Base-by-base conservation (phyloP, 2,888 invertebrate genomes). In the Drosophila atripex region DNA sequence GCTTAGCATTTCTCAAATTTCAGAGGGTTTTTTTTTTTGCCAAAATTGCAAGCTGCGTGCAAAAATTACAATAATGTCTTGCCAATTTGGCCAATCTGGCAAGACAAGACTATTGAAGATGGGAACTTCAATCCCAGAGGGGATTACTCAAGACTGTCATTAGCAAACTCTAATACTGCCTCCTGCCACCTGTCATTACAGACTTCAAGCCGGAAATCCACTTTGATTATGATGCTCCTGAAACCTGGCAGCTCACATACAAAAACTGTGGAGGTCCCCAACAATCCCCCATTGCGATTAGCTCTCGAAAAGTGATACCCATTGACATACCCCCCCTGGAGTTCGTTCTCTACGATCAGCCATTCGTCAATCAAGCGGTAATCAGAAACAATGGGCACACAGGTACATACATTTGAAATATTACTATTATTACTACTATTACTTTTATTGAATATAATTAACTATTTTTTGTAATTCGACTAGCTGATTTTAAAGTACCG, bases 361-460 rank as follows among this genome's bases (percentile, higher is more conserved):
- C 74, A 8, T 91, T 95, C 18, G 93, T 93, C 1, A 93, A 93
- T 7, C 93, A 94, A 0, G 88, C 95, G 6, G 92, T 92, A 12
- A 90, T 94, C 45, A 93, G 92, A 35, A 95, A 95, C 79, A 95
- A 94, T 83, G 95, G 95, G n/a, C 94, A 95, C 88, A 94, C 95
- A 75, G 77, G 79, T 39, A 69, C 2, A 3, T 18, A 3, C 11
- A 3, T 2, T 12, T 18, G 3, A 16, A 43, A 1, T 1, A 0
- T 18, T 18, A 18, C 18, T 18, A 9, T 30, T 5, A 7, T 0
- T 1, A 0, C 2, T 18, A 18, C 18, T 18, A 9, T 30, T 5
- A 7, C 0, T 2, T 8, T 18, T 7, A 23, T 8, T 21, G 9
- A 59, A 45, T 2, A 14, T 21, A 2, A n/a, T 23, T 32, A n/a